These are phyloP conservation scores for Megathymus violae DNA, from an alignment of 1,140 invertebrate genomes.

Conservation along the genomic window DNA sequence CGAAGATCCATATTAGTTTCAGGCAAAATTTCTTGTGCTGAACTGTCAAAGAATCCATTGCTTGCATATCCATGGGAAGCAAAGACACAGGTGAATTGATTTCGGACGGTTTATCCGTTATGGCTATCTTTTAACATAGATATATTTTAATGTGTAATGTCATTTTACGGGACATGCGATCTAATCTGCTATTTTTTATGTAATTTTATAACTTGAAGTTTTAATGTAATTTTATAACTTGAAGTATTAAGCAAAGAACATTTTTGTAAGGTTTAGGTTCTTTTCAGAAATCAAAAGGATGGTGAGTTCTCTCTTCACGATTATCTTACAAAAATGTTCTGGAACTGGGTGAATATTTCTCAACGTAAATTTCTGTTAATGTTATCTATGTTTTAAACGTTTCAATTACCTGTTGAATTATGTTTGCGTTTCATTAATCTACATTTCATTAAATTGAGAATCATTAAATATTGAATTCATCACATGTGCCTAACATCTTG, in stretches of 20 bases:
- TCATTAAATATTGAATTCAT: neutral
- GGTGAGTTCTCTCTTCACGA: constrained; percentile 68
- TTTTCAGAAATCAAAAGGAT: constrained; percentile 77
- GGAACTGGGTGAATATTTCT: constrained; percentile 60
- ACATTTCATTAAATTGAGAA: constrained; percentile 9
- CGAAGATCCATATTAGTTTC: constrained; percentile 76
- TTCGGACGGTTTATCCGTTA: constrained; percentile 47
- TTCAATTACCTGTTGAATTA: too few relatives aligned
- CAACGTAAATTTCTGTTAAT: too few relatives aligned
- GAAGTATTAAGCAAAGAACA: constrained; percentile 43
- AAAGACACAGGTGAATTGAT: constrained; percentile 48
- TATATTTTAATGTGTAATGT: constrained; percentile 41
- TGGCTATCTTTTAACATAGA: constrained; percentile 61
- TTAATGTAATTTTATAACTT: neutral
- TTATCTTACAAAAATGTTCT: constrained; percentile 74
- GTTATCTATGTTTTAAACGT: too few relatives aligned
- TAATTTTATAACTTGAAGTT: neutral
- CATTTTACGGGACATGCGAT: neutral
- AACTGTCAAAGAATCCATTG: constrained; percentile 63
- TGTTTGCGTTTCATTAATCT: constrained; percentile 9
- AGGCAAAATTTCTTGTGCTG: constrained; percentile 69
- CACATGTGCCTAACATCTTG: neutral
- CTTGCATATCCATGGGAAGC: constrained; percentile 28
- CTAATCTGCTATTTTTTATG: neutral
- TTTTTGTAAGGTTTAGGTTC: constrained; percentile 75